A percentile compares a stretch with the other conserved stretches of the same genome.
phyloP scores from a whole-genome alignment of 1,140 invertebrate species.

The Dreissena polymorpha region DNA sequence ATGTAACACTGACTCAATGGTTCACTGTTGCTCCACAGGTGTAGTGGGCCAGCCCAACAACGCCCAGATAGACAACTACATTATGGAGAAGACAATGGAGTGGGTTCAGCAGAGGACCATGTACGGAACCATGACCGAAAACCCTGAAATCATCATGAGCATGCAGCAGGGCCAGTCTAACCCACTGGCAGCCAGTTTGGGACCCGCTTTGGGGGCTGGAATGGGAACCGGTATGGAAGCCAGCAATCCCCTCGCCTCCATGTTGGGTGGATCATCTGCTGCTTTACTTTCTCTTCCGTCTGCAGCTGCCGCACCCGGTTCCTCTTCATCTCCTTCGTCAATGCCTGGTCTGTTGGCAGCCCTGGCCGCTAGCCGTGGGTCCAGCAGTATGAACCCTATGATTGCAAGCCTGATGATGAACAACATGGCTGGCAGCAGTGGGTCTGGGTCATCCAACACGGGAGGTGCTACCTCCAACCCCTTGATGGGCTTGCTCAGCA shows the following conservation, averaged over 20 bases:
- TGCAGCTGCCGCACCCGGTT: too few relatives aligned
- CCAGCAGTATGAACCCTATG: too few relatives aligned
- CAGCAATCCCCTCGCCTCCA: too few relatives aligned
- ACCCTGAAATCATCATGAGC: constrained; percentile 20
- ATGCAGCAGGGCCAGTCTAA: not conserved
- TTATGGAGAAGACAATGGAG: constrained; percentile 15
- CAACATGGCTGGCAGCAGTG: not conserved
- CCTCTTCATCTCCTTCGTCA: too few relatives aligned
- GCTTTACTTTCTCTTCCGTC: too few relatives aligned
- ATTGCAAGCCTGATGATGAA: too few relatives aligned
- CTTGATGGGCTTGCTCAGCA: not conserved
- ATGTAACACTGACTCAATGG: too few relatives aligned
- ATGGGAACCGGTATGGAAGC: too few relatives aligned
- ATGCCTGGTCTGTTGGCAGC: too few relatives aligned
- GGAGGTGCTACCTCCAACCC: not conserved
- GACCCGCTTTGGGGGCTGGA: too few relatives aligned
- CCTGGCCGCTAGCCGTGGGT: too few relatives aligned
- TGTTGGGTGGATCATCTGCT: too few relatives aligned
- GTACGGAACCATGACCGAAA: constrained; percentile 31
- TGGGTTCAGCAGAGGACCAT: constrained; percentile 44
- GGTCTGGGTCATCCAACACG: not conserved
- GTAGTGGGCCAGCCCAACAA: constrained; percentile 16
- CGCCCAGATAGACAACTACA: constrained; percentile 30
- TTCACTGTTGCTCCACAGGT: not conserved
- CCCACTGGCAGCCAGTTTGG: not conserved